These are phyloP conservation scores for Drosophila melanosoma DNA, from an alignment of 2,888 invertebrate genomes.

Conservation along the genomic window DNA sequence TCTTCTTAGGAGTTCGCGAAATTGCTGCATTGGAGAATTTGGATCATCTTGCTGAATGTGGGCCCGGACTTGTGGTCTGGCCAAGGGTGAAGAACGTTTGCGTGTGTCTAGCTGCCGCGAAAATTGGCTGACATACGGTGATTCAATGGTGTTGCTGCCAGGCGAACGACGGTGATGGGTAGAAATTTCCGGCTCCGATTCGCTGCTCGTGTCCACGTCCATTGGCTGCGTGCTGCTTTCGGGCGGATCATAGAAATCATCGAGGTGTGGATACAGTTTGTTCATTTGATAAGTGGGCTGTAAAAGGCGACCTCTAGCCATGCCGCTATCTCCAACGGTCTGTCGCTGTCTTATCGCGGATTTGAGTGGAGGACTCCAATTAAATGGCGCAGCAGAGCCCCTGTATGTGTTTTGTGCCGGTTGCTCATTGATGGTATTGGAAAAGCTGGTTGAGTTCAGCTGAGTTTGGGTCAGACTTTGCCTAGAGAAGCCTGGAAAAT, in stretches of 20 bases:
- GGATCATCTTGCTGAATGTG: conserved; percentile 5
- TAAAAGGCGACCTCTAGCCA: conserved; percentile 48
- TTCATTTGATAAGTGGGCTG: conserved; percentile 64
- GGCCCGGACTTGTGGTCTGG: conserved; percentile 38
- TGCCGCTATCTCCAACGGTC: conserved; percentile 32
- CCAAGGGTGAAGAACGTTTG: conserved; percentile 49
- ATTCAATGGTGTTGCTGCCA: conserved; percentile 12
- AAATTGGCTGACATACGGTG: conserved; percentile 53
- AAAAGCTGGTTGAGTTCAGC: conserved; percentile 64
- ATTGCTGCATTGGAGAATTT: conserved; percentile 53
- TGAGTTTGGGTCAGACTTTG: conserved; percentile 56
- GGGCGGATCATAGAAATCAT: conserved; percentile 60
- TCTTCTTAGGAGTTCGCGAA: conserved; percentile 63
- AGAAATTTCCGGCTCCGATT: conserved; percentile 42
- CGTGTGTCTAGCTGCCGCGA: conserved; percentile 36
- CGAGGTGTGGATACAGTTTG: conserved; percentile 60
- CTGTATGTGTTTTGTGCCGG: conserved; percentile 38
- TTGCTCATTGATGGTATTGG: conserved; percentile 20
- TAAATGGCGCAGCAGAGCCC: conserved; percentile 59
- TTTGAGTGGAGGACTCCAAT: not conserved
- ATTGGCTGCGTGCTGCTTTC: conserved; percentile 21
- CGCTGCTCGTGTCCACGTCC: conserved; percentile 64
- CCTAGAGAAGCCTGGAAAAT: conserved; percentile 18
- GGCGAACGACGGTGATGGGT: conserved; percentile 25
- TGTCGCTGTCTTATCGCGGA: conserved; percentile 28